Base-by-base conservation (phyloP, 1,140 invertebrate species). In the Brachionus rubens region DNA sequence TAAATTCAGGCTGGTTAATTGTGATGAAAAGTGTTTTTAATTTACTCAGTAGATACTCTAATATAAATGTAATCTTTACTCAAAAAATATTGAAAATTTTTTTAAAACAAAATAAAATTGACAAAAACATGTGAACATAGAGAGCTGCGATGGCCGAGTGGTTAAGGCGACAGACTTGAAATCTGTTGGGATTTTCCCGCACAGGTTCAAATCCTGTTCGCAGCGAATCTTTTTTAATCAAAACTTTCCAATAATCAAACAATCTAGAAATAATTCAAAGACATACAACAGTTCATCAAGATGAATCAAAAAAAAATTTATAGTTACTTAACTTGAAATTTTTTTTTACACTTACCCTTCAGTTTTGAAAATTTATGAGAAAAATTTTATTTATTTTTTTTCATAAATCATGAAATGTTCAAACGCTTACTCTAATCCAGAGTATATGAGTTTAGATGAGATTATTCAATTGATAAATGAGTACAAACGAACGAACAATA, bases 161-260 rank as follows among this genome's bases (percentile, higher is more conserved):
- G 59, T 65, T 65, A 65, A 65, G 59, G 59, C 59, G 59, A 43
- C 59, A 43, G 59, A 65, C 59, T 65, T 43, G 59, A 65, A 65
- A 65, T 65, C 59, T 43, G 59, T 43, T 65, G 59, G 59, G 59
- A 14, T 65, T 19, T 65, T 43, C 59, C 59, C 59, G 59, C 59
- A 65, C 59, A 65, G 59, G 59, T 65, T 65, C 59, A 65, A 65
- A 65, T 65, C 59, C 59, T 65, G 59, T 65, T 65, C 59, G 59
- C 59, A 65, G 59, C 59, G 59, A 65, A 65, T 24, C 43, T 59
- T 59, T 59, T 59, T 36, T 16, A 1, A 1, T 33, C n/a, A 6
- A 33, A 56, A 10, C 26, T 28, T n/a, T 2, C 26, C 24, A 24
- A 28, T n/a, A 56, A 26, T n/a, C 21, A 33, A 59, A 36, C 10